Percentiles rank a stretch among this genome's conserved stretches.
Conservation (phyloP, 37 sponge, comb jelly and placozoan genomes). For the Hexactinellida sp. region DNA sequence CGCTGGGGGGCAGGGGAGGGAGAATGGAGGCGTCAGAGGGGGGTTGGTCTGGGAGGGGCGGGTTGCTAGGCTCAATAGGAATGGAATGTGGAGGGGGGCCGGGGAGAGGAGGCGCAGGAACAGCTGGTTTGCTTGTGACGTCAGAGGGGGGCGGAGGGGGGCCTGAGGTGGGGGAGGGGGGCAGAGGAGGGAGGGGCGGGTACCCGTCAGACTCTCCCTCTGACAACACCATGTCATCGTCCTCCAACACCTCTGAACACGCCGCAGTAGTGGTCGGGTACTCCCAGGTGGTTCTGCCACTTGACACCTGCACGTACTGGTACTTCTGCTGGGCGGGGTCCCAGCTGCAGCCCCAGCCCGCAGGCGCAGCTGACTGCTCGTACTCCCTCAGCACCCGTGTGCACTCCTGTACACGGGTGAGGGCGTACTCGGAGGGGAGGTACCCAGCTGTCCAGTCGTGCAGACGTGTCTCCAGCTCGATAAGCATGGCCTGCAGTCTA, state of each 20-base stretch:
- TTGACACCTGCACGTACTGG: background rate
- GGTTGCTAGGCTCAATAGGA: background rate
- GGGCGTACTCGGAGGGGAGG: background rate
- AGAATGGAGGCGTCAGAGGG: background rate
- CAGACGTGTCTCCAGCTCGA: background rate
- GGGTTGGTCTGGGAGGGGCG: background rate
- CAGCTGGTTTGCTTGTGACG: background rate
- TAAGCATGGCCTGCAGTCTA: background rate
- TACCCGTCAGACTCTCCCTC: background rate
- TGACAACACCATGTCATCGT: background rate
- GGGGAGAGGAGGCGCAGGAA: background rate
- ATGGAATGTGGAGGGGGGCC: background rate
- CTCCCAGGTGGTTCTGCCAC: background rate
- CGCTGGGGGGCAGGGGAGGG: background rate
- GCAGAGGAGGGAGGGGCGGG: background rate
- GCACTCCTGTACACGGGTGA: background rate
- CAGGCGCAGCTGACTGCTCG: conserved; percentile 6
- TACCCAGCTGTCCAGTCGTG: background rate
- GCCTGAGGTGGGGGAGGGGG: background rate
- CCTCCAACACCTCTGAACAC: background rate
- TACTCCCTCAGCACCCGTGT: background rate
- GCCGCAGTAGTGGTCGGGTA: background rate
- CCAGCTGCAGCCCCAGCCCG: background rate
- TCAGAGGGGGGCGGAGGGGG: background rate
- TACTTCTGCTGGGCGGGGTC: background rate